Conservation (phyloP, 2,888 invertebrate genomes). For the Octodonta nipae region DNA sequence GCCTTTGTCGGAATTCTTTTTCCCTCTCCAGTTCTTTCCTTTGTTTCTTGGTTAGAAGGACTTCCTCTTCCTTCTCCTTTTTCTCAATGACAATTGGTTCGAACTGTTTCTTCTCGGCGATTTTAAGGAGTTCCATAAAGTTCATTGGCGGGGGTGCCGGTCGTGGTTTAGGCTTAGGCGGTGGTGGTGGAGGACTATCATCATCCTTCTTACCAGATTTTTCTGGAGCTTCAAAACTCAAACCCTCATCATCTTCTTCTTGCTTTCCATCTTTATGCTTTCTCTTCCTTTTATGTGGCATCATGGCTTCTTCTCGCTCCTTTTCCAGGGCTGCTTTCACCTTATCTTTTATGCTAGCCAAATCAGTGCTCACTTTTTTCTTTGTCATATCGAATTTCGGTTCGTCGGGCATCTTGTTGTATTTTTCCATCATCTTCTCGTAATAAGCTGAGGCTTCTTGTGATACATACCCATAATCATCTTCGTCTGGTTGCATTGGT, state of each 20-base stretch:
- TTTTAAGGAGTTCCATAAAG: slow-evolving; percentile 63
- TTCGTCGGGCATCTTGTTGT: slow-evolving; percentile 57
- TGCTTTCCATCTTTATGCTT: slow-evolving; percentile 30
- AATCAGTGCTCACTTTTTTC: slow-evolving; percentile 37
- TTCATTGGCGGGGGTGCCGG: slow-evolving; percentile 60
- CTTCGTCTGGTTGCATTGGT: slow-evolving; percentile 71
- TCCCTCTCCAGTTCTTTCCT: slow-evolving; percentile 61
- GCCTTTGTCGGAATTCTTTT: slow-evolving; percentile 48
- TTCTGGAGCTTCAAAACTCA: slow-evolving; percentile 23
- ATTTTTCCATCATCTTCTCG: slow-evolving; percentile 74
- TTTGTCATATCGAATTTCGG: slow-evolving; percentile 53
- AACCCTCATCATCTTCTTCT: slow-evolving; percentile 20
- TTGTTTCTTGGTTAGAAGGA: slow-evolving; percentile 69
- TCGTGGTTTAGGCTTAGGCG: slow-evolving; percentile 44
- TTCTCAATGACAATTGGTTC: slow-evolving; percentile 56
- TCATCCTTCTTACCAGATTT: slow-evolving; percentile 26
- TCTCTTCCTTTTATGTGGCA: slow-evolving; percentile 51
- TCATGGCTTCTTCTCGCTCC: slow-evolving; percentile 58
- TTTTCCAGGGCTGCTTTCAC: slow-evolving; percentile 61
- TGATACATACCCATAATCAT: slow-evolving; percentile 74
- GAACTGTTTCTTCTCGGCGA: slow-evolving; percentile 71
- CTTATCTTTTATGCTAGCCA: slow-evolving; percentile 54
- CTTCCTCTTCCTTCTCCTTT: slow-evolving; percentile 45
- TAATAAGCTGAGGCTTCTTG: slow-evolving; percentile 69
- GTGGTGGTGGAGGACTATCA: slow-evolving; percentile 23